Conservation (phyloP, 2,888 invertebrate species). For the Lithophane ornitopus region DNA sequence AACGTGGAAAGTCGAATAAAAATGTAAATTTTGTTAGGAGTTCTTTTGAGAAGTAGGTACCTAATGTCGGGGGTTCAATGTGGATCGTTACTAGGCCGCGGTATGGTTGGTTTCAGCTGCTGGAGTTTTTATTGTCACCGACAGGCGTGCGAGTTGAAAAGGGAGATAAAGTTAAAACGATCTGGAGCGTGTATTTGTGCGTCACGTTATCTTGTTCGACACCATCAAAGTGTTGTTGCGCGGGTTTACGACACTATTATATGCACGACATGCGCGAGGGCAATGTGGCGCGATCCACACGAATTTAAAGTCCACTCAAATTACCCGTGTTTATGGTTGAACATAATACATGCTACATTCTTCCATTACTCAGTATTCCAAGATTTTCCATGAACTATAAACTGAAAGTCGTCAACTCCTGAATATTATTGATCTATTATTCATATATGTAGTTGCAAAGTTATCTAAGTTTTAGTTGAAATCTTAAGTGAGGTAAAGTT, state of each 20-base stretch:
- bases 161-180: slow-evolving; percentile 62
- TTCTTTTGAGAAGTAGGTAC: slow-evolving; percentile 64
- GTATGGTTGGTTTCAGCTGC: slow-evolving; percentile 69
- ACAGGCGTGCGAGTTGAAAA: slow-evolving; percentile 67
- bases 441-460: slow-evolving; percentile 19
- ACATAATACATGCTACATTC: slow-evolving; percentile 28
- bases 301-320: slow-evolving; percentile 51
- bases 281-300: slow-evolving; percentile 51
- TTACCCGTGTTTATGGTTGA: slow-evolving; percentile 46
- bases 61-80: slow-evolving; percentile 65
- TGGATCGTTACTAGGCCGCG: slow-evolving; percentile 63
- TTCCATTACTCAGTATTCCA: slow-evolving; percentile 27
- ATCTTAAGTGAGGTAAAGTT: slow-evolving; percentile 21
- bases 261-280: slow-evolving; percentile 47
- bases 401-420: slow-evolving; percentile 9
- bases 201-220: slow-evolving; percentile 58
- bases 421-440: slow-evolving; percentile 19
- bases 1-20: slow-evolving; percentile 70
- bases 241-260: slow-evolving; percentile 40
- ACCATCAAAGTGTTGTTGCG: slow-evolving; percentile 66
- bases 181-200: slow-evolving; percentile 43
- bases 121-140: slow-evolving; percentile 70
- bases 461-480: slow-evolving; percentile 24
- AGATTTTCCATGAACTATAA: slow-evolving; percentile 34
- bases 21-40: slow-evolving; percentile 76